Percentiles rank a stretch among this genome's conserved stretches.
Conservation (phyloP, 1,140 invertebrate species). For the Kradibia gibbosae region DNA sequence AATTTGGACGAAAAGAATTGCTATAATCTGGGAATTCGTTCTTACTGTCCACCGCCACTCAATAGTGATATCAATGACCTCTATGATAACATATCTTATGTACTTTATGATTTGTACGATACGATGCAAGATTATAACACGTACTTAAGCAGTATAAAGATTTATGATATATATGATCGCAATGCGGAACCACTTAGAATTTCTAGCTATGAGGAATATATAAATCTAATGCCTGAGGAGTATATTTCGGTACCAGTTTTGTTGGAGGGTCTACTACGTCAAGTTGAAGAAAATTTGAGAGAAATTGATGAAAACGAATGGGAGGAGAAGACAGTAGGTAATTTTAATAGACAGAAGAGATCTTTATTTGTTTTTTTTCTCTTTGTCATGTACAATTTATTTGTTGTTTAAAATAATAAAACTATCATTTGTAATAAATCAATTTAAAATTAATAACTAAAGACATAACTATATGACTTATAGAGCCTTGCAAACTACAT, state of each 20-base stretch:
- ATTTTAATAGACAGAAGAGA: too few species aligned
- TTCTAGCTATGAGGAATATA: conserved; percentile 61
- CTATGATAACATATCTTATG: conserved; percentile 72
- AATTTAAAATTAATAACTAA: too few species aligned
- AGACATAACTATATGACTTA: too few species aligned
- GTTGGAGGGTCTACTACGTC: conserved; percentile 69
- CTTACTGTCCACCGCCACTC: not conserved
- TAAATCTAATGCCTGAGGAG: conserved; percentile 68
- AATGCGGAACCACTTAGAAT: conserved; percentile 49
- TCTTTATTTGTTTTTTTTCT: too few species aligned
- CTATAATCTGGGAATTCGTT: not conserved
- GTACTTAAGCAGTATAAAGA: conserved; percentile 71
- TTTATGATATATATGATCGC: conserved; percentile 59
- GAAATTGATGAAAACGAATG: conserved; percentile 10
- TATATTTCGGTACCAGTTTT: conserved; percentile 67
- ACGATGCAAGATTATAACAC: conserved; percentile 67
- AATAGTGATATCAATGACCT: conserved; percentile 57
- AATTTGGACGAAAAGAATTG: not conserved
- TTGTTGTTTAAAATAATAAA: too few species aligned
- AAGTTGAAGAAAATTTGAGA: conserved; percentile 55
- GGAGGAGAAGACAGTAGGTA: too few species aligned
- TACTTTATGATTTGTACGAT: conserved; percentile 74
- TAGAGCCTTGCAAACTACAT: too few species aligned
- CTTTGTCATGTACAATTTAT: too few species aligned
- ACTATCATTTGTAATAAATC: too few species aligned